phyloP scores from a whole-genome alignment of 1,140 invertebrate genomes.

The Dufourea novaeangliae region DNA sequence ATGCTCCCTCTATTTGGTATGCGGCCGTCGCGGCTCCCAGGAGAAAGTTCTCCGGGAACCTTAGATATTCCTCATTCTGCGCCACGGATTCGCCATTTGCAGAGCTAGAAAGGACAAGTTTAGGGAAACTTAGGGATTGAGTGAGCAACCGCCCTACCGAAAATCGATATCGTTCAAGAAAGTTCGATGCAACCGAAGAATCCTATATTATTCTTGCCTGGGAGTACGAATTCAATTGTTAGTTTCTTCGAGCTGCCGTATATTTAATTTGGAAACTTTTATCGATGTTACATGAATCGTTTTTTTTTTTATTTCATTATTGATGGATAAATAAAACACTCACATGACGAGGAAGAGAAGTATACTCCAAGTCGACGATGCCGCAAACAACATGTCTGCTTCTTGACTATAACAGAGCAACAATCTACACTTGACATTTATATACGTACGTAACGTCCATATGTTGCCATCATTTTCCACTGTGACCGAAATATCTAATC shows the following conservation, averaged over 20 bases:
- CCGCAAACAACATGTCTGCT: neutral
- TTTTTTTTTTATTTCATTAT: neutral
- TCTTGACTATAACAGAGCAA: neutral
- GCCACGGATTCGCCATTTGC: neutral
- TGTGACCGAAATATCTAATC: neutral
- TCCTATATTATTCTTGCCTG: neutral
- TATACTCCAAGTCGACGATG: neutral
- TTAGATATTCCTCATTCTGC: slow-evolving; percentile 8
- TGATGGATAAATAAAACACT: neutral
- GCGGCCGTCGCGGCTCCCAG: slow-evolving; percentile 83
- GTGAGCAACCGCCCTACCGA: neutral
- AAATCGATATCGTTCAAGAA: neutral
- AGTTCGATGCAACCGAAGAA: neutral
- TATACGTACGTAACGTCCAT: neutral
- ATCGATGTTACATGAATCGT: too few relatives aligned
- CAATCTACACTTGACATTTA: neutral
- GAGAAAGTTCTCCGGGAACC: slow-evolving; percentile 80
- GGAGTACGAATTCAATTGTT: neutral
- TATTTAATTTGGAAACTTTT: too few relatives aligned
- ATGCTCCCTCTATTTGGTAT: slow-evolving; percentile 88
- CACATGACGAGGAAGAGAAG: neutral
- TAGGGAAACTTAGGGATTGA: neutral
- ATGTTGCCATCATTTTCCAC: neutral
- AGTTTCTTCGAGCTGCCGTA: neutral
- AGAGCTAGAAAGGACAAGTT: slow-evolving; percentile 21